A percentile compares a stretch with the other conserved stretches of the same genome.
Conservation (phyloP, 2,888 invertebrate genomes). For the Gymnoscelis rufifasciata region DNA sequence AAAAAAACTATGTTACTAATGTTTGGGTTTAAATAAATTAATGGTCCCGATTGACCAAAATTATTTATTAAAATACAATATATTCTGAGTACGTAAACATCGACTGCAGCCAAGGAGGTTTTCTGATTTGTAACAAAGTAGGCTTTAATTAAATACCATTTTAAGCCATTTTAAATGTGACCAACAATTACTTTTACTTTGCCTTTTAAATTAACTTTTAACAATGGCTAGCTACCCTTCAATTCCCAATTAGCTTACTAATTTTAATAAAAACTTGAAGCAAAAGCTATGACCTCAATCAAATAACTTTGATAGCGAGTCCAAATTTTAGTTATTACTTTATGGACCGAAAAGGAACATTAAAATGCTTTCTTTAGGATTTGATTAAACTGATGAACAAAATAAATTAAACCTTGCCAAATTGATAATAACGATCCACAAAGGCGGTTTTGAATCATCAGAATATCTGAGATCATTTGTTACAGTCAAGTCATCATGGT, state of each 20-base stretch:
- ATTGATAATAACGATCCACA: conserved; percentile 72
- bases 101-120: no score
- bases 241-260: conserved; percentile 24
- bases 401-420: conserved; percentile 68
- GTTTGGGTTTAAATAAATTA: no score
- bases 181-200: no score
- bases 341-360: conserved; percentile 25
- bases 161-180: no score
- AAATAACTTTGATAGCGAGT: conserved; percentile 25
- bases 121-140: no score
- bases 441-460: conserved; percentile 47
- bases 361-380: conserved; percentile 32
- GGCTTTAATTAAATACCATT: no score
- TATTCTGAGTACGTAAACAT: no score
- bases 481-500: conserved; percentile 36
- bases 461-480: conserved; percentile 67
- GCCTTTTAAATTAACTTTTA: not conserved
- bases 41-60: no score
- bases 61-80: no score
- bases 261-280: conserved; percentile 25
- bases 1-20: no score
- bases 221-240: not conserved
- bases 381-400: conserved; percentile 45
- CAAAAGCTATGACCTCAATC: conserved; percentile 23
- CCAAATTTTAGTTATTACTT: conserved; percentile 29